Evolutionary conservation across 2,113 vertebrate species (phyloP), one percentile per base, ranked within the genome.

Genomic region (Mastomys coucha): DNA sequence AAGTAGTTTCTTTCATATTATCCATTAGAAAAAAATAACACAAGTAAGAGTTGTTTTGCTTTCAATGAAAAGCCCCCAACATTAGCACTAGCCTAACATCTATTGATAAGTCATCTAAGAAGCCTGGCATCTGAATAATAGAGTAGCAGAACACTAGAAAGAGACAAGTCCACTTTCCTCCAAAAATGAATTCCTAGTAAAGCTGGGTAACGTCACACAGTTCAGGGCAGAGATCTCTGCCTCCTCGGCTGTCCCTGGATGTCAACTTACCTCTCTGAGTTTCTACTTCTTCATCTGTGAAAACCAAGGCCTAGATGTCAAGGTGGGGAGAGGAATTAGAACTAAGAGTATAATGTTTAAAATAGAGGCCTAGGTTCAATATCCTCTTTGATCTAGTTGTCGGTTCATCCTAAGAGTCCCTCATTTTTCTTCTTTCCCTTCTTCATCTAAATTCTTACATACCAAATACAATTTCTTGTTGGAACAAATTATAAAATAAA

Each of bases 401-500:
- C 22, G 10, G 13, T 77, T 51, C 14, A 51, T 20, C 85, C 70
- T 20, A 76, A 42, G 8, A 89, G 26, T 3, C 5, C 53, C 28
- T 93, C 17, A 45, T 17, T 8, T n/a, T 0, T 85, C 33, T 94
- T 85, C 26, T 63, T 31, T 6, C 13, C 6, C 28, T 4, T 36
- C 81, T 65, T 9, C 13, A 17, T 22, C 20, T 13, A 91, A 89
- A 70, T 70, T 6, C 16, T 80, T 60, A 78, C 11, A 11, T 22
- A 91, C 33, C 3, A 16, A 88, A 12, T 2, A 26, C 82, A 53
- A 33, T 69, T 4, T 2, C 6, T 69, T 60, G 16, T 77, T 26
- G 51, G 20, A 65, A 63, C 89, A 80, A 91, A 88, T 82, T 89
- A 51, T 58, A 81, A 86, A 69, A n/a, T 81, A 85, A 60, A 86